Evolutionary conservation across 2,113 vertebrate species (phyloP), one percentile per base, ranked within the genome.

Genomic region (Octodon degus): DNA sequence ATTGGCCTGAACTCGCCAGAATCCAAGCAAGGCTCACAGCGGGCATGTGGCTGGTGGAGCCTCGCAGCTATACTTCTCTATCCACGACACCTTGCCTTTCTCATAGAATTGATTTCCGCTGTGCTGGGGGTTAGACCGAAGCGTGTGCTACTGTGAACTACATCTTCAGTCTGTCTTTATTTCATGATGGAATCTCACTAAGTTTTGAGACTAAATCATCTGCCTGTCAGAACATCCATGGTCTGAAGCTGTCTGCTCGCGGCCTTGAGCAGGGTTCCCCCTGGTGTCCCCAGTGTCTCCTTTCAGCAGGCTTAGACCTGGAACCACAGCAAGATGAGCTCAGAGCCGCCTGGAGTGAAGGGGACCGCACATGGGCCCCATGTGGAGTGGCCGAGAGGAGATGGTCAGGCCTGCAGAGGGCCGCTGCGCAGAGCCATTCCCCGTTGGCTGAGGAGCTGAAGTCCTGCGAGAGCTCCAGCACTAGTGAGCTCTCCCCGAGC

Each of bases 251-350:
- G 34, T 68, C 55, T 20, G 34, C 13, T 40, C 30, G 20, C 34
- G 27, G 20, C 50, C 27, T 43, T n/a, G 7, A 76, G 19, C 4
- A 19, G n/a, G 9, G 1, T 34, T 13, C 27, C 20, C 37, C 34
- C 37, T 60, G 14, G 8, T 16, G 1, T 7, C 22, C 22, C 4
- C 11, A 0, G 30, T 17, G 0, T 9, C 10, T 6, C 55, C 74
- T 47, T 32, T 32, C 2, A 22, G 7, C 10, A 0, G 30, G 10
- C 30, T 8, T 55, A 27, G 34, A 30, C 24, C 17, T 19, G 43
- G 58, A 30, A 65, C 17, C 0, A 0, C 0, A 11, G 12, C 8
- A 12, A 4, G 22, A 8, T 1, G 43, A 13, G 24, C 37, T 76
- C 40, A 13, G 7, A 2, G 24, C 40, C 24, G 25, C 72, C 24